Base-by-base conservation (phyloP, 2,113 vertebrate genomes). In the Athene cunicularia region DNA sequence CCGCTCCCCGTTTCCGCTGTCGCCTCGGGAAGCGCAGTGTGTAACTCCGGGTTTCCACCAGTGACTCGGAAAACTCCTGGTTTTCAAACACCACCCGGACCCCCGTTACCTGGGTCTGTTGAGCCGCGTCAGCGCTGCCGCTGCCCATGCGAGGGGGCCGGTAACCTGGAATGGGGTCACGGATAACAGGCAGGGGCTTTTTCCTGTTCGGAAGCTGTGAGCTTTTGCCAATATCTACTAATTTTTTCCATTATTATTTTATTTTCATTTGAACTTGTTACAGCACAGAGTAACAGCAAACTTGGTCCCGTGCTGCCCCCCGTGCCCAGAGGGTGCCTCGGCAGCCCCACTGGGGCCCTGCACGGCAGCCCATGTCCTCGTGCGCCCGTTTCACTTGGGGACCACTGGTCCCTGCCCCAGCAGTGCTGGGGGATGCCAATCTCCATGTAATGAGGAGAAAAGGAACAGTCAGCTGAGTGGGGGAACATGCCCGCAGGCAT, bases 71-170 rank as follows among this genome's bases (percentile, higher is more conserved):
- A 30, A 49, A 5, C 27, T 21, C 13, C 26, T 45, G 32, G 24
- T 22, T 68, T 32, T 43, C 60, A 8, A 11, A 6, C 13, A 26
- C 47, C 1, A 13, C 24, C 12, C 2, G 33, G 47, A 1, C 35
- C 8, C 19, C 28, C 0, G 2, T 39, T 16, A 6, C 3, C 1
- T 3, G 14, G 26, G 7, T 35, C 43, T 33, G 33, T 4, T 11
- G 26, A 14, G 8, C 47, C 3, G 26, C 4, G 1, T 3, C 76
- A 16, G 2, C 3, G 45, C 33, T 37, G 47, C 3, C 2, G 23
- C 75, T 41, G 26, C 49, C 33, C 0, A 0, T 7, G 32, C 35
- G 3, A 6, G 20, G 2, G 1, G 60, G 28, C 11, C 6, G 64
- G 58, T 49, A 8, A 58, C 6, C 2, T 3, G 19, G 19, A 23